phyloP scores from a whole-genome alignment of 2,797 vertebrate genomes.

The Silurus aristotelis region DNA sequence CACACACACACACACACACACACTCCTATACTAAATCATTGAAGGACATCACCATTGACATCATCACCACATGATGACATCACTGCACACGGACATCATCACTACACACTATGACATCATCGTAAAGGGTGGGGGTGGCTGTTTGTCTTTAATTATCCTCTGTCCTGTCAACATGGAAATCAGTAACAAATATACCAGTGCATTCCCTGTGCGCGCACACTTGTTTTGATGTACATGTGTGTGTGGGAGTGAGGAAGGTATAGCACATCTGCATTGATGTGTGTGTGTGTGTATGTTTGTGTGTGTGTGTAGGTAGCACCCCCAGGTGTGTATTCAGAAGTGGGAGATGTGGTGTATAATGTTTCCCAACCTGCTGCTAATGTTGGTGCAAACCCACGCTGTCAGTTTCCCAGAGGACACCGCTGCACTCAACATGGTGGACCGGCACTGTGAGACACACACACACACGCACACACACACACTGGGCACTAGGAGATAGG shows the following conservation, averaged over 20 bases:
- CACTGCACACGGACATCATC: not conserved
- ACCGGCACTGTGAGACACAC: conserved; percentile 88
- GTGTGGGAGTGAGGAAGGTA: conserved; percentile 72
- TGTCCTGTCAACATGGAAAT: not conserved
- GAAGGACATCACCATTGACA: not conserved
- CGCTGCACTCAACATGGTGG: conserved; percentile 84
- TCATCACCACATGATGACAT: too few species aligned
- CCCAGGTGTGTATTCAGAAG: conserved; percentile 63
- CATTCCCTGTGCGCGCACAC: not conserved
- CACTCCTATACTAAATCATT: not conserved
- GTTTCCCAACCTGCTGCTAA: conserved; percentile 71
- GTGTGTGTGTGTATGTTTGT: conserved; percentile 16
- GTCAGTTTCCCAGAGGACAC: conserved; percentile 95
- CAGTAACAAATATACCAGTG: not conserved
- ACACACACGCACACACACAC: not conserved
- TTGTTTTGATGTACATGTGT: not conserved
- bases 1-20: not conserved
- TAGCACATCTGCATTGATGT: conserved; percentile 50
- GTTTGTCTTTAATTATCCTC: not conserved
- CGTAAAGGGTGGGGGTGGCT: not conserved
- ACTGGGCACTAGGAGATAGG: too few species aligned
- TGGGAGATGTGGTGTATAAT: conserved; percentile 60
- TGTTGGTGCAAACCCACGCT: conserved; percentile 73
- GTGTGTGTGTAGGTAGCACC: conserved; percentile 78
- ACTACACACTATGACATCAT: not conserved